These are phyloP conservation scores for Melanotaenia pygmaea DNA, from an alignment of 2,797 vertebrate genomes.

Conservation along the genomic window DNA sequence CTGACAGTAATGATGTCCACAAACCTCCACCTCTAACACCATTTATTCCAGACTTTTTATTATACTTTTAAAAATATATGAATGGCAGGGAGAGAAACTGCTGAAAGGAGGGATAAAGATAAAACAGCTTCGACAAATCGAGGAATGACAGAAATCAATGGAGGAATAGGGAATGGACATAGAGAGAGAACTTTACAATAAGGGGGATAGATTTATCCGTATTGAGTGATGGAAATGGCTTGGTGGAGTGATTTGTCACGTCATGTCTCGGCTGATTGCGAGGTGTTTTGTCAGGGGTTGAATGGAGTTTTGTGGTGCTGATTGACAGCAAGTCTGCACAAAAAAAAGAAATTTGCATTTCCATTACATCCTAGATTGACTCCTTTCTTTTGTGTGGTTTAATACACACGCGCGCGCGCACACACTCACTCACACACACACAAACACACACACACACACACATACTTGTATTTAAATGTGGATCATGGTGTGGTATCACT, in stretches of 20 bases:
- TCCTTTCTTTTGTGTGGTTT: conserved; percentile 50
- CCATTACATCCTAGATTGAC: conserved; percentile 69
- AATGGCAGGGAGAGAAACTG: conserved; percentile 20
- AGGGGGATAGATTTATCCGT: conserved; percentile 64
- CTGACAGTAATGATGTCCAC: background rate
- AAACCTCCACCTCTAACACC: conserved; percentile 27
- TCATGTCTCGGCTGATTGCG: conserved; percentile 45
- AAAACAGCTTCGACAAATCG: conserved; percentile 43
- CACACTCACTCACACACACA: background rate
- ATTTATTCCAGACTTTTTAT: conserved; percentile 44
- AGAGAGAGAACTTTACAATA: conserved; percentile 55
- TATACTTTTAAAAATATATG: conserved; percentile 35
- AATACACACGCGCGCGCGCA: conserved; percentile 9
- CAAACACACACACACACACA: background rate
- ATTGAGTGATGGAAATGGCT: conserved; percentile 64
- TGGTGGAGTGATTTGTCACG: conserved; percentile 41
- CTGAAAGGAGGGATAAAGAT: conserved; percentile 42
- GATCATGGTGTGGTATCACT: background rate
- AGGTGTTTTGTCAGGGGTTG: conserved; percentile 37
- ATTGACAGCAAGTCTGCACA: conserved; percentile 71
- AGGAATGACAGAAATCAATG: conserved; percentile 62
- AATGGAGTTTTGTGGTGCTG: conserved; percentile 57
- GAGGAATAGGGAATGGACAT: conserved; percentile 42
- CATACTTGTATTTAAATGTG: too few species aligned
- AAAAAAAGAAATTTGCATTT: conserved; percentile 72